A percentile compares a stretch with the other conserved stretches of the same genome.
These are phyloP conservation scores for Proterorhinus semilunaris DNA, from an alignment of 2,113 vertebrate genomes.

Conservation along the genomic window DNA sequence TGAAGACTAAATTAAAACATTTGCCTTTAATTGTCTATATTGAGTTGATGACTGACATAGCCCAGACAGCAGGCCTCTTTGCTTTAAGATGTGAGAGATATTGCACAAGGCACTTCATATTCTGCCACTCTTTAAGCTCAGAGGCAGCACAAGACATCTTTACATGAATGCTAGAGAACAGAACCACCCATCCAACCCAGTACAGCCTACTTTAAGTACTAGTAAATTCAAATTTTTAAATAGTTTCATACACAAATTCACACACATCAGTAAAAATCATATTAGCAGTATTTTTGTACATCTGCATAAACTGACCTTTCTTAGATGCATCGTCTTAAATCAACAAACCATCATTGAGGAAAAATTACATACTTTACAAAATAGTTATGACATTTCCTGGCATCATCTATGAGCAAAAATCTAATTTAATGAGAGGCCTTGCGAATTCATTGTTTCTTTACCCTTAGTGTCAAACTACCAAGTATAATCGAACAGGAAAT, in stretches of 20 bases:
- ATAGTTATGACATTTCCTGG: constrained; percentile 20
- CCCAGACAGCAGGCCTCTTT: constrained; percentile 60
- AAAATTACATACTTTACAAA: constrained; percentile 21
- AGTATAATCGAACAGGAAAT: constrained; percentile 22
- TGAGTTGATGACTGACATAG: constrained; percentile 47
- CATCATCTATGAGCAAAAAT: constrained; percentile 25
- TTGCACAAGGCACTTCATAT: constrained; percentile 81
- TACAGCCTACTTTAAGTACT: constrained; percentile 64
- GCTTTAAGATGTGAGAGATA: constrained; percentile 67
- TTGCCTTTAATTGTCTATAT: constrained; percentile 72
- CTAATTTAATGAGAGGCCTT: constrained; percentile 19
- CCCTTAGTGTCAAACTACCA: constrained; percentile 32
- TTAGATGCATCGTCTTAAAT: constrained; percentile 54
- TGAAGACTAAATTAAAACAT: constrained; percentile 75
- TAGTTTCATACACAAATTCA: constrained; percentile 65
- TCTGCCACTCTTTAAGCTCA: constrained; percentile 62
- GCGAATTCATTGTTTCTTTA: constrained; percentile 8
- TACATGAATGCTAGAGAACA: constrained; percentile 54
- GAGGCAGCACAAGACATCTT: constrained; percentile 61
- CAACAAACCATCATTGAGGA: constrained; percentile 44
- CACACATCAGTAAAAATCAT: constrained; percentile 73
- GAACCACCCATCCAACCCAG: constrained; percentile 50
- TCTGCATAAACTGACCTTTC: constrained; percentile 49
- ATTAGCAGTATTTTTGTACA: constrained; percentile 72
- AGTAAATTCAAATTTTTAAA: constrained; percentile 76